Evolutionary conservation across 2,888 invertebrate species (phyloP).

Genomic region (Cheiracanthium punctorium): DNA sequence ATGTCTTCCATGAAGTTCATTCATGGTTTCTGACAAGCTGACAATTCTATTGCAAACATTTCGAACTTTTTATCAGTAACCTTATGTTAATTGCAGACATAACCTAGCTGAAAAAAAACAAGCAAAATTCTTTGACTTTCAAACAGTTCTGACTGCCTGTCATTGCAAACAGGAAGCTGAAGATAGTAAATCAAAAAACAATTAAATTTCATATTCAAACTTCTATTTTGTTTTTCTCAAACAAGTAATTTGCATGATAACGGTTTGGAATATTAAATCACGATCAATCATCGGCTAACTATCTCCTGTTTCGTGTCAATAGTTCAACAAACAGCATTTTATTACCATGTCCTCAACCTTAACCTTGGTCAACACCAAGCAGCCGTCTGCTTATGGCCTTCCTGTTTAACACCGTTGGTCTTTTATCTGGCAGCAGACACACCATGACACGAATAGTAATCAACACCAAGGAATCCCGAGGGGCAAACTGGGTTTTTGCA

Average conservation of each 20-base stretch:
- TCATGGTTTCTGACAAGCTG: too few relatives aligned
- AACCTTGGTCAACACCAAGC: background rate
- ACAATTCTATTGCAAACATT: too few relatives aligned
- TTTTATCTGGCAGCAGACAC: background rate
- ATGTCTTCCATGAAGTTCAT: too few relatives aligned
- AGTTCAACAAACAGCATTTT: slow-evolving; percentile 4
- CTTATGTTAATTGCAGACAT: too few relatives aligned
- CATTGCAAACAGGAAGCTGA: background rate
- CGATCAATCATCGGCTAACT: background rate
- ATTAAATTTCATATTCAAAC: background rate
- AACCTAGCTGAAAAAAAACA: too few relatives aligned
- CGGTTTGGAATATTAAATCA: background rate
- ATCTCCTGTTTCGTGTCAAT: background rate
- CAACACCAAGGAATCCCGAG: background rate
- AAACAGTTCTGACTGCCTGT: background rate
- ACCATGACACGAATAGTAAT: slow-evolving; percentile 3
- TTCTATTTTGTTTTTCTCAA: background rate
- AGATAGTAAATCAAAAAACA: background rate
- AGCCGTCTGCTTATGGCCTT: background rate
- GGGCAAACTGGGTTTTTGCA: background rate
- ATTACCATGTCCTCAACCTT: background rate
- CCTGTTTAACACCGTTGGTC: background rate
- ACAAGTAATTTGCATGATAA: background rate
- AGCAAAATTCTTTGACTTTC: too few relatives aligned
- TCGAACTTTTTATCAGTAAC: too few relatives aligned